Evolutionary conservation across 2,113 vertebrate genomes (phyloP), one percentile per base, ranked within the genome.

Genomic region (Nasalis larvatus): DNA sequence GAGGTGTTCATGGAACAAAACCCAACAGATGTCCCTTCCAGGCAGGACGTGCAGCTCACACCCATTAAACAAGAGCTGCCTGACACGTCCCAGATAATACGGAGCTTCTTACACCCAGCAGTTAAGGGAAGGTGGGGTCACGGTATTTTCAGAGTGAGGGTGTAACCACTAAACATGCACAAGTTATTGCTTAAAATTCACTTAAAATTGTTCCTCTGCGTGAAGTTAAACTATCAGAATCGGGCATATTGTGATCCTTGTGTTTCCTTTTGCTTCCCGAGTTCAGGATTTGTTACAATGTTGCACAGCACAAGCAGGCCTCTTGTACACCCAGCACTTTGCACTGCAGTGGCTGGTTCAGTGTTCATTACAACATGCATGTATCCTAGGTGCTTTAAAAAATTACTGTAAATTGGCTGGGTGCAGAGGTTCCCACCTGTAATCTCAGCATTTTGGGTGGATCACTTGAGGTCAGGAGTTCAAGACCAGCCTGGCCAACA

Each of bases 21-120:
- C 35, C 42, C 54, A 13, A 66, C 11, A 2, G 3, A 6, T 27
- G 12, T 12, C 3, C 23, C 4, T 21, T 9, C 35, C 1, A 14
- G 25, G 52, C 47, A 7, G 45, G 17, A 0, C 1, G 0, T 0
- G 1, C 0, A 1, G 49, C 16, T 13, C 27, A 14, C 37, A 0
- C 47, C 40, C 40, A 6, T 32, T 16, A 17, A 30, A 68, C 17
- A 30, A 13, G 2, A 30, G 73, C 73, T 20, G 54, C 56, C 40
- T 27, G 2, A 32, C 0, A 0, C 1, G 9, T 42, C 0, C 0
- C 0, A 7, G 7, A 7, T 3, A 8, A 6, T 10, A 0, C 13
- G 0, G 1, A 71, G 60, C 7, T 60, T 11, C 69, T 52, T 8
- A 2, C 47, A 3, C 47, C 17, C 1, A 63, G 60, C 60, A 63